Percentiles rank a stretch among this genome's conserved stretches.
phyloP scores from a whole-genome alignment of 2,888 invertebrate genomes.

The Scaptomyza cyrtandrae region DNA sequence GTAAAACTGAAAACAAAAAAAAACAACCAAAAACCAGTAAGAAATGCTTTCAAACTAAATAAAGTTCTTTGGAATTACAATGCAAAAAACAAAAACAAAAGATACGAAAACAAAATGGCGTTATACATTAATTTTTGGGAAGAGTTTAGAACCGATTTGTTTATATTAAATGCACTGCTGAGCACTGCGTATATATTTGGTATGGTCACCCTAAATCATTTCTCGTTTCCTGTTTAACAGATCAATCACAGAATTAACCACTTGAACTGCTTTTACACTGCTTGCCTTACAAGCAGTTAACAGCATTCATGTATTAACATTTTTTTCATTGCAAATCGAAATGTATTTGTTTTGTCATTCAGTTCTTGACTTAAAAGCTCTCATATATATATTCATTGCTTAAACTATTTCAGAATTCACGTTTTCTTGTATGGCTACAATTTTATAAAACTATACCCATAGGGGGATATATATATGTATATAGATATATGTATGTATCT shows the following conservation, averaged over 20 bases:
- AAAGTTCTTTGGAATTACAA: constrained; percentile 83
- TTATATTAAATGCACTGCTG: too few species aligned
- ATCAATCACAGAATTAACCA: too few species aligned
- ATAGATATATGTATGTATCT: not conserved
- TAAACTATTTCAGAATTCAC: constrained; percentile 44
- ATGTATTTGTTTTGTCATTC: constrained; percentile 14
- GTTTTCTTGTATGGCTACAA: constrained; percentile 51
- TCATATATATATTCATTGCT: constrained; percentile 38
- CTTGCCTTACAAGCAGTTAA: not conserved
- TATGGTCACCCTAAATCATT: not conserved
- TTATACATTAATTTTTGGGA: constrained; percentile 7
- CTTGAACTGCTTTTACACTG: not conserved
- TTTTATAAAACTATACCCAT: constrained; percentile 37
- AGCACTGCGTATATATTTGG: not conserved
- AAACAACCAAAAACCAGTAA: constrained; percentile 46
- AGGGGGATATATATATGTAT: constrained; percentile 19
- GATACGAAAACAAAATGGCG: constrained; percentile 51
- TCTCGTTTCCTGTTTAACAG: not conserved
- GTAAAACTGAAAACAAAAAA: constrained; percentile 53
- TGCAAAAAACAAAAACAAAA: constrained; percentile 66
- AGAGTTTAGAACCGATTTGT: not conserved
- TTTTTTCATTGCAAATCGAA: not conserved
- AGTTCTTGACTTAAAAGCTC: constrained; percentile 55
- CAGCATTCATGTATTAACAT: not conserved
- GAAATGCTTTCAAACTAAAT: constrained; percentile 83